Conservation (phyloP, 2,113 vertebrate species). For the Crotalus viridis region DNA sequence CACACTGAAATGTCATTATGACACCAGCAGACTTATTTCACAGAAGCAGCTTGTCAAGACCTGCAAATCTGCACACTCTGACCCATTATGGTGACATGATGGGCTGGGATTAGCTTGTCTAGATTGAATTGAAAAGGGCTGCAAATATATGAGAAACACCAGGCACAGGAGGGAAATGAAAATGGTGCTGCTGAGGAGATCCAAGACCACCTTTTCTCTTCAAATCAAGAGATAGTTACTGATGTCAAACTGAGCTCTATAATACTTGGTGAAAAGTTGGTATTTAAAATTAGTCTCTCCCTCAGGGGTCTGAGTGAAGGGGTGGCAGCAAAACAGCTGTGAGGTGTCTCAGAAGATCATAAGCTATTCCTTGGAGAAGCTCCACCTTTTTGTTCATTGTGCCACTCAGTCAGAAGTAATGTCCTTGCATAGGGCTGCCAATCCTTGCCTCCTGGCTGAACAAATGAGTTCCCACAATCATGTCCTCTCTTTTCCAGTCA, state of each 20-base stretch:
- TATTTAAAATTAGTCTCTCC: not conserved
- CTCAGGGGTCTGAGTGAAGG: not conserved
- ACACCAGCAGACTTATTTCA: rapidly evolving
- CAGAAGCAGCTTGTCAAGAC: not conserved
- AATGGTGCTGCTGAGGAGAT: not conserved
- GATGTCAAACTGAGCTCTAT: not conserved
- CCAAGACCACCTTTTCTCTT: not conserved
- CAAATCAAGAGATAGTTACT: not conserved
- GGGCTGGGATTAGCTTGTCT: constrained; percentile 13
- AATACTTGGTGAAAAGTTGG: not conserved
- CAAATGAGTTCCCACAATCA: not conserved
- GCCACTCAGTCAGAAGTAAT: not conserved
- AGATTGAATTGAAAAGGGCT: not conserved
- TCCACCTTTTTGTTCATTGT: not conserved
- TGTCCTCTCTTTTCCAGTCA: not conserved
- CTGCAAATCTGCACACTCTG: not conserved
- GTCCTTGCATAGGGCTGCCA: not conserved
- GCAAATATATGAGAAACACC: not conserved
- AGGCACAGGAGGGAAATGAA: not conserved
- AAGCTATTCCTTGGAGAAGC: not conserved
- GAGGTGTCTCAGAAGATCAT: not conserved
- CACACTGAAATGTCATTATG: not conserved
- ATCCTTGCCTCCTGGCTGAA: not conserved
- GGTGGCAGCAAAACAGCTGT: not conserved
- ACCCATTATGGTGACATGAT: not conserved